Percentiles rank a stretch among this genome's conserved stretches.
These are phyloP conservation scores for Lymantria monacha DNA, from an alignment of 2,888 invertebrate species.

Conservation along the genomic window DNA sequence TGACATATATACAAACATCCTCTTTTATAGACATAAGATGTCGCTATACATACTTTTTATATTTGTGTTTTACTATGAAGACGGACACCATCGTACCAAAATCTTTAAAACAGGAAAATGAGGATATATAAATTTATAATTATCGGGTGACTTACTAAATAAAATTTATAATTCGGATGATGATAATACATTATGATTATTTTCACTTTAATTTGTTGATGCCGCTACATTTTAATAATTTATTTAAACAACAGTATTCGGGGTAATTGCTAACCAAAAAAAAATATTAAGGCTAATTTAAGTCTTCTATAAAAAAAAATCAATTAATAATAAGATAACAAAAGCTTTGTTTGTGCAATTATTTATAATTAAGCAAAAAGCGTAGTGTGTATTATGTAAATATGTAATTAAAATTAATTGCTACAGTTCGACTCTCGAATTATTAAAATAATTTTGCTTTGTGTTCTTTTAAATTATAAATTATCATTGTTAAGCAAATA, in stretches of 20 bases:
- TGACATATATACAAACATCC: too few relatives aligned
- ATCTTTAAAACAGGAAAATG: too few relatives aligned
- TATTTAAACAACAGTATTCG: neutral
- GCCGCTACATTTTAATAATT: neutral
- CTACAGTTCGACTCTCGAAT: slow-evolving; percentile 27
- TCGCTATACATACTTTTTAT: too few relatives aligned
- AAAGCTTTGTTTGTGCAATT: slow-evolving; percentile 53
- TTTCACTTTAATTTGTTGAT: neutral
- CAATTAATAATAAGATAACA: slow-evolving; percentile 48
- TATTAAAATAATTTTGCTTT: slow-evolving; percentile 31
- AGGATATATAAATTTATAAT: too few relatives aligned
- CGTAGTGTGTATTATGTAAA: slow-evolving; percentile 38
- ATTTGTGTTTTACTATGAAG: too few relatives aligned
- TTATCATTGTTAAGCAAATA: slow-evolving; percentile 33
- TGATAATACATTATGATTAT: too few relatives aligned
- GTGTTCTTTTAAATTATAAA: slow-evolving; percentile 36
- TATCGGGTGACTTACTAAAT: too few relatives aligned
- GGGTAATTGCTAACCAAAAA: neutral
- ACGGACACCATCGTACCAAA: too few relatives aligned
- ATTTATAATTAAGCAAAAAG: slow-evolving; percentile 48
- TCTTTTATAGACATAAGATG: too few relatives aligned
- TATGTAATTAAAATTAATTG: slow-evolving; percentile 42
- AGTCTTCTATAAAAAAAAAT: slow-evolving; percentile 52
- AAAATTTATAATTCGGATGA: too few relatives aligned
- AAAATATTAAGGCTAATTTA: slow-evolving; percentile 30